Conservation (phyloP, 2,113 vertebrate species). For the Psophia crepitans region DNA sequence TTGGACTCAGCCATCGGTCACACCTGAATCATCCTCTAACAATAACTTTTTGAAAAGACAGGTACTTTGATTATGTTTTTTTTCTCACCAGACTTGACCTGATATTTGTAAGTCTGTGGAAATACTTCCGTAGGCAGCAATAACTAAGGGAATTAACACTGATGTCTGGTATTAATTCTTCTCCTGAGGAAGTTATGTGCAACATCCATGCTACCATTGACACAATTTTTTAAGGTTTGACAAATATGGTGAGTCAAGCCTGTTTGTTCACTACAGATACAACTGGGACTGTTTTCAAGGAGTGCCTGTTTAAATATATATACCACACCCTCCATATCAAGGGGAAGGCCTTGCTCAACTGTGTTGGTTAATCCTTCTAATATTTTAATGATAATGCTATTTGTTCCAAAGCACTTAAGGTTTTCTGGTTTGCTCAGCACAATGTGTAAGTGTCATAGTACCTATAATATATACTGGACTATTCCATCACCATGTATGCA, state of each 20-base stretch:
- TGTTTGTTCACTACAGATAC: constrained; percentile 44
- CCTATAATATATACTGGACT: not conserved
- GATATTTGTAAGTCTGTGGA: not conserved
- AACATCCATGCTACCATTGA: constrained; percentile 23
- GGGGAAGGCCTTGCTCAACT: not conserved
- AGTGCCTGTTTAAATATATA: constrained; percentile 55
- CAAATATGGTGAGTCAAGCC: constrained; percentile 37
- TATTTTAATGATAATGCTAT: not conserved
- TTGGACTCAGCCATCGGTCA: not conserved
- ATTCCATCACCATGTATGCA: not conserved
- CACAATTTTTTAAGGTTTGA: not conserved
- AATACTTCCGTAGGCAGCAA: not conserved
- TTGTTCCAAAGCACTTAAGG: not conserved
- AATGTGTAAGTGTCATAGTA: not conserved
- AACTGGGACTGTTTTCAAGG: constrained; percentile 38
- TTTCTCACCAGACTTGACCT: not conserved
- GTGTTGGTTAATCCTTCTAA: not conserved
- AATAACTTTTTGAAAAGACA: not conserved
- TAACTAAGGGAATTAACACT: not conserved
- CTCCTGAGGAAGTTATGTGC: not conserved
- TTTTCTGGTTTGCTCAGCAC: not conserved
- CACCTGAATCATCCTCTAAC: not conserved
- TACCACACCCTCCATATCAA: constrained; percentile 35
- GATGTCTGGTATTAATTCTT: not conserved
- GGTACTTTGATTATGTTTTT: not conserved